A percentile compares a stretch with the other conserved stretches of the same genome.
Conservation (phyloP, 2,797 vertebrate species). For the Ctenopoma kingsleyae region DNA sequence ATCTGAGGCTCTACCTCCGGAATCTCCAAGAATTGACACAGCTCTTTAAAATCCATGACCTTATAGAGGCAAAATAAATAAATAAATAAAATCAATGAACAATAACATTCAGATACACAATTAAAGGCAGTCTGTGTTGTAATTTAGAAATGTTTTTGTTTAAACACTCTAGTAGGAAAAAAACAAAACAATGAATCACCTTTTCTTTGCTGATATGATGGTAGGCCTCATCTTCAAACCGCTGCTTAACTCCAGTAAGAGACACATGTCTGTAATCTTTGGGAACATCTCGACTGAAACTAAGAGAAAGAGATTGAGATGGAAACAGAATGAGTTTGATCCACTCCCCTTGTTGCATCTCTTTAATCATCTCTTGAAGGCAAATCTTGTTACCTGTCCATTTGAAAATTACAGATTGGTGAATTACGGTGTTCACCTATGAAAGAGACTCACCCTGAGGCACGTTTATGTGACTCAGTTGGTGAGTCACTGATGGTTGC, state of each 20-base stretch:
- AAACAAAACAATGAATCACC: conserved; percentile 74
- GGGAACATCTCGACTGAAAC: conserved; percentile 94
- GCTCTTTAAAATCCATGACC: conserved; percentile 92
- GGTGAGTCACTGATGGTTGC: conserved; percentile 35
- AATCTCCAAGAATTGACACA: conserved; percentile 91
- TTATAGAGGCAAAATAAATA: conserved; percentile 54
- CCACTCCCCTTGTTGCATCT: conserved; percentile 36
- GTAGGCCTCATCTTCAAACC: conserved; percentile 93
- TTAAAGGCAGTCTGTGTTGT: neutral
- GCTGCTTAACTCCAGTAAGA: conserved; percentile 94
- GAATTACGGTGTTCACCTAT: conserved; percentile 35
- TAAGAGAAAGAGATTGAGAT: conserved; percentile 52
- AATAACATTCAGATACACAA: neutral
- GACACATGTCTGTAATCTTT: conserved; percentile 95
- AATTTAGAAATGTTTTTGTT: neutral
- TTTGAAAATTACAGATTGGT: conserved; percentile 62
- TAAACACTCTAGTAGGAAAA: neutral
- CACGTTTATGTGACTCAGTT: conserved; percentile 61
- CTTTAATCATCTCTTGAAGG: conserved; percentile 46
- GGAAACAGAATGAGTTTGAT: conserved; percentile 22
- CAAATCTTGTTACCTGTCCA: conserved; percentile 69
- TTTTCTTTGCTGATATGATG: conserved; percentile 91
- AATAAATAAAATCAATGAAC: neutral
- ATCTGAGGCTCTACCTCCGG: conserved; percentile 84
- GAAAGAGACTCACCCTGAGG: conserved; percentile 65